These are phyloP conservation scores for Agrilus cyanescens DNA, from an alignment of 2,888 invertebrate genomes.

Conservation along the genomic window DNA sequence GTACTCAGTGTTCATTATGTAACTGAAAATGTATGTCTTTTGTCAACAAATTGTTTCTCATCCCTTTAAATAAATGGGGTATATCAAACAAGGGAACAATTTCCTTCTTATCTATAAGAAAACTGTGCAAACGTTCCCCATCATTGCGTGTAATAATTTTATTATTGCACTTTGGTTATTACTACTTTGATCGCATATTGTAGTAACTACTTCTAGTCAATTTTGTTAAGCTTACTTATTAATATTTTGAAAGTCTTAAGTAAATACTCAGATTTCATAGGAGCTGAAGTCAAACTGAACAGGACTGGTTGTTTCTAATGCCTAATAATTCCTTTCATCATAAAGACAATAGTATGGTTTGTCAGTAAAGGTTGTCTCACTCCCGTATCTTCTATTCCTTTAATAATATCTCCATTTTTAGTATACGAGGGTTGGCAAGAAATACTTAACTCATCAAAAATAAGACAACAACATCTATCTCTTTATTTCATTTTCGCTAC, in stretches of 20 bases:
- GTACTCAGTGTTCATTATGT: constrained; percentile 6
- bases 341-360: constrained; percentile 3
- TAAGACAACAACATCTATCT: constrained; percentile 1
- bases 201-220: constrained; percentile 13
- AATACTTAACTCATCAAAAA: not conserved
- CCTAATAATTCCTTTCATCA: constrained; percentile 7
- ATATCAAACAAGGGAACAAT: constrained; percentile 12
- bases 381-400: not conserved
- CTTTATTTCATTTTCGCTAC: too few species aligned
- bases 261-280: constrained; percentile 1
- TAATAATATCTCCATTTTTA: not conserved
- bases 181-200: constrained; percentile 16
- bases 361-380: too few species aligned
- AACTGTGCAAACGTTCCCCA: constrained; percentile 2
- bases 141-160: constrained; percentile 3
- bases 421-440: not conserved
- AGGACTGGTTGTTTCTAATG: constrained; percentile 10
- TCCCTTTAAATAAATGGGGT: constrained; percentile 14
- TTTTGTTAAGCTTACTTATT: constrained; percentile 8
- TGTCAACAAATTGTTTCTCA: constrained; percentile 12
- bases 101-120: constrained; percentile 1
- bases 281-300: constrained; percentile 5
- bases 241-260: constrained; percentile 1
- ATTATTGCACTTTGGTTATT: constrained; percentile 12
- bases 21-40: constrained; percentile 10